Evolutionary conservation across 2,888 invertebrate species (phyloP).

Genomic region (Synergus japonicus): DNA sequence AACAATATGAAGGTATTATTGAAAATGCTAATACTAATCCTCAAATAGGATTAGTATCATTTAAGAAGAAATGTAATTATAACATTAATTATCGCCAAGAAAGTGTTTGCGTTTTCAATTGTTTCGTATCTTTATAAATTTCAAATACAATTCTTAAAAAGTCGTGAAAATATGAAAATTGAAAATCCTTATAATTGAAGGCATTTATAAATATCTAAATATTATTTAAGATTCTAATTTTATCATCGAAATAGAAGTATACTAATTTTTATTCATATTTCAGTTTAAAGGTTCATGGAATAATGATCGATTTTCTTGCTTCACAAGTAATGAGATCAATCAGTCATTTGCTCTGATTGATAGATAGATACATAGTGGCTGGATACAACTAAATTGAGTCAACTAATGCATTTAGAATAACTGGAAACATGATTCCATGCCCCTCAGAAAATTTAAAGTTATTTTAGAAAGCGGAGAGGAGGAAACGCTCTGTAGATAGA

Average conservation of each 20-base stretch:
- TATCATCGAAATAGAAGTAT: no score
- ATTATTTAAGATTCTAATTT: no score
- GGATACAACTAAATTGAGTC: not conserved
- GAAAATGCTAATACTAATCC: not conserved
- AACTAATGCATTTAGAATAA: not conserved
- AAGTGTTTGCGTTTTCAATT: not conserved
- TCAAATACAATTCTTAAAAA: not conserved
- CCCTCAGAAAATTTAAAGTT: not conserved
- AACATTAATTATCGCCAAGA: not conserved
- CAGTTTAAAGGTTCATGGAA: not conserved
- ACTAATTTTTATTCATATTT: no score
- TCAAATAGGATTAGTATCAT: not conserved
- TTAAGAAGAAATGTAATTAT: not conserved
- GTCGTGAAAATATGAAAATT: no score
- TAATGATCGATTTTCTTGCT: not conserved
- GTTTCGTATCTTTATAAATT: not conserved
- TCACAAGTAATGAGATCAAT: not conserved
- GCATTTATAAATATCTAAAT: no score
- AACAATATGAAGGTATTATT: not conserved
- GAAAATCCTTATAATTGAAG: no score
- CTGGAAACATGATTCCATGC: not conserved
- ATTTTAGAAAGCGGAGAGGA: conserved; percentile 6
- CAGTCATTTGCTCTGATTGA: not conserved
- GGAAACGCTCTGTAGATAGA: conserved; percentile 37
- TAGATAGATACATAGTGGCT: not conserved